Conservation (phyloP, 2,113 vertebrate species). For the Cacatua alba region DNA sequence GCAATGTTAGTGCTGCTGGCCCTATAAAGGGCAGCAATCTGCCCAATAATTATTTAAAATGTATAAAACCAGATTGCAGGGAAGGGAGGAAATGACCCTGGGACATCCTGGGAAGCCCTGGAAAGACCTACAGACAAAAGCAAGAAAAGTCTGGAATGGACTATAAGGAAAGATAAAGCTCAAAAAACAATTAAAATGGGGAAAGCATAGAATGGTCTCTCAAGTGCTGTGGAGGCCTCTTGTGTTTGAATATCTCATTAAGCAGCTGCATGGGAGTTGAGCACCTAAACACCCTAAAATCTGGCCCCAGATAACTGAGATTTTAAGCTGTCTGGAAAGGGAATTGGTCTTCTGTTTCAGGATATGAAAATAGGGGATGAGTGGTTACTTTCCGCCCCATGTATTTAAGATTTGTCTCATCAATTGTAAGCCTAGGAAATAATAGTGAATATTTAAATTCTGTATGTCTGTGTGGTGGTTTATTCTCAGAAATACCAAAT, state of each 20-base stretch:
- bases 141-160: background rate
- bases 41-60: background rate
- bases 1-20: background rate
- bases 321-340: background rate
- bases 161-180: background rate
- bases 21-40: rapidly evolving
- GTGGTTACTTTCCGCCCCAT: background rate
- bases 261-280: background rate
- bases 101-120: background rate
- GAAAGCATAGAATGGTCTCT: background rate
- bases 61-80: background rate
- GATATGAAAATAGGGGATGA: background rate
- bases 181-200: background rate
- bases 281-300: background rate
- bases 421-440: background rate
- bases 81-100: background rate
- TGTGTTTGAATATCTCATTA: constrained; percentile 6
- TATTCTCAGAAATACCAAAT: background rate
- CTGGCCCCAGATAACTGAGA: background rate
- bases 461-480: rapidly evolving
- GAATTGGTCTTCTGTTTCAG: background rate
- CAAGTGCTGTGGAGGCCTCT: background rate
- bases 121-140: background rate
- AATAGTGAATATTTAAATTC: background rate
- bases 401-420: background rate